These are phyloP conservation scores for human (Homo sapiens) DNA, from an alignment of 2,113 vertebrate species.

Conservation along the genomic window GRCh38 chr1:220339001-220339500, in stretches of 20 bases:
- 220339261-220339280: background rate
- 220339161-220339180: background rate
- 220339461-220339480: background rate
- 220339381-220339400: background rate
- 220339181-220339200: background rate
- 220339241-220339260: background rate
- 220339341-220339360: background rate
- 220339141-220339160: background rate
- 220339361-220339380: background rate
- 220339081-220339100: background rate
- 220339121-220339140: background rate
- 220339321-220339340: background rate
- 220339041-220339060: background rate
- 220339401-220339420: background rate
- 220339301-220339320: background rate
- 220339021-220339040: background rate
- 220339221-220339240: background rate
- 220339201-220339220: background rate
- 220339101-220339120: background rate
- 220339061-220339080: background rate
- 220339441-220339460: background rate
- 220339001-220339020: too few relatives aligned
- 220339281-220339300: background rate
- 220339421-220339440: background rate
- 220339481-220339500: background rate